A percentile compares a stretch with the other conserved stretches of the same genome.
These are phyloP conservation scores for Lophotriccus pileatus DNA, from an alignment of 2,797 vertebrate genomes.

Conservation along the genomic window DNA sequence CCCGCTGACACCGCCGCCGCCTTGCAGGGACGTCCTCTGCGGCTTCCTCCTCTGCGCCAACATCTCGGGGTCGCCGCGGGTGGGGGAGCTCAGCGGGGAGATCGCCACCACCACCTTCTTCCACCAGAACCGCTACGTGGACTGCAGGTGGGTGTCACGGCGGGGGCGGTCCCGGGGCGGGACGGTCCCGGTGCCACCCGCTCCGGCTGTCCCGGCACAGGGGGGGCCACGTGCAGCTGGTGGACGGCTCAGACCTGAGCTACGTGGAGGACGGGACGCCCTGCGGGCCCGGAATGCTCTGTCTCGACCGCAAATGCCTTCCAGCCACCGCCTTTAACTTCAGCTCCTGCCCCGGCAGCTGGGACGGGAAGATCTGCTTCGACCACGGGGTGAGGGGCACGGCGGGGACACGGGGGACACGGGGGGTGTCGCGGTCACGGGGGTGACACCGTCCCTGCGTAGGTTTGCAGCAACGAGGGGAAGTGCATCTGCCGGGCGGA, in stretches of 20 bases:
- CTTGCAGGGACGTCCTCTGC: constrained; percentile 87
- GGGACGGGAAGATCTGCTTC: constrained; percentile 83
- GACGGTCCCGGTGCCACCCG: accelerated
- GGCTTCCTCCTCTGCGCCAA: constrained; percentile 92
- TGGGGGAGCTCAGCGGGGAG: constrained; percentile 88
- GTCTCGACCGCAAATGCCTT: constrained; percentile 90
- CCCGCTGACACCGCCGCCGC: background rate
- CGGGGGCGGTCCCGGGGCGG: accelerated
- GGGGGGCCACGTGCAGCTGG: constrained; percentile 89
- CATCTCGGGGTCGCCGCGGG: constrained; percentile 83
- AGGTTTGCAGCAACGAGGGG: constrained; percentile 95
- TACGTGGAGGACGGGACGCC: constrained; percentile 92
- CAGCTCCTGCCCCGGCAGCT: constrained; percentile 86
- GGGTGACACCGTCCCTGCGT: background rate
- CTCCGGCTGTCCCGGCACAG: constrained; percentile 14
- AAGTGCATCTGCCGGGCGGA: constrained; percentile 93
- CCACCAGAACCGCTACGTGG: constrained; percentile 92
- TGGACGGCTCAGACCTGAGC: constrained; percentile 90
- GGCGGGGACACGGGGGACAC: accelerated
- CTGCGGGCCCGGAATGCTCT: constrained; percentile 95
- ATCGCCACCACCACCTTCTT: constrained; percentile 92
- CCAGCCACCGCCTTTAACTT: constrained; percentile 89
- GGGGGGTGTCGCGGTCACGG: accelerated
- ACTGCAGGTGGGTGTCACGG: constrained; percentile 82
- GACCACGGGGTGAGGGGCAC: constrained; percentile 84